A percentile compares a stretch with the other conserved stretches of the same genome.
Evolutionary conservation across 2,888 invertebrate species (phyloP).

Genomic region (Parnassius glacialis): DNA sequence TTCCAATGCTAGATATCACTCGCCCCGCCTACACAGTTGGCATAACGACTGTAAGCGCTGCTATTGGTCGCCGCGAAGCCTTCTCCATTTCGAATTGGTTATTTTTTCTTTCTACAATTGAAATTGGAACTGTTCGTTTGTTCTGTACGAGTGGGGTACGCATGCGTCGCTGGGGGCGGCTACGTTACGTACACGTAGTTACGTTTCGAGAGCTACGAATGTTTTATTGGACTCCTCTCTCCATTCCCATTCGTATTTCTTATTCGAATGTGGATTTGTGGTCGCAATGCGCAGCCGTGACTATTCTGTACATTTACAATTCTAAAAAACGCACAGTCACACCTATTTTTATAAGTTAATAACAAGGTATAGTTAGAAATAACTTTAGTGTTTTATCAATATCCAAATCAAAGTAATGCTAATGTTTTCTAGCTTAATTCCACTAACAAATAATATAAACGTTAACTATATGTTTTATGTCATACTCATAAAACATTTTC

Average conservation of each 20-base stretch:
- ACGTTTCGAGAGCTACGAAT: conserved; percentile 70
- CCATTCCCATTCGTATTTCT: conserved; percentile 72
- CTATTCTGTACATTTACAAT: conserved; percentile 24
- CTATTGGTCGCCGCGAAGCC: conserved; percentile 77
- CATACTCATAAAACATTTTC: too few relatives aligned
- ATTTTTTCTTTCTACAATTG: conserved; percentile 80
- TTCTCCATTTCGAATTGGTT: conserved; percentile 80
- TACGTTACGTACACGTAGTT: conserved; percentile 77
- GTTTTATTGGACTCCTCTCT: conserved; percentile 77
- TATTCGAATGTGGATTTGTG: conserved; percentile 68
- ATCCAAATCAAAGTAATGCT: too few relatives aligned
- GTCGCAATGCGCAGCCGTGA: conserved; percentile 63
- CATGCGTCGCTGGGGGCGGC: conserved; percentile 69
- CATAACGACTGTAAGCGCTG: conserved; percentile 78
- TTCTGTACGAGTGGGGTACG: conserved; percentile 65
- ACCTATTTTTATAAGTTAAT: too few relatives aligned
- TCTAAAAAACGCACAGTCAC: not conserved
- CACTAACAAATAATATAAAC: too few relatives aligned
- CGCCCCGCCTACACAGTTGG: conserved; percentile 79
- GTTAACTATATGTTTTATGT: too few relatives aligned
- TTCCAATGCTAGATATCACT: conserved; percentile 82
- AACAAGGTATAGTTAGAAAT: too few relatives aligned
- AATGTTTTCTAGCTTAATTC: too few relatives aligned
- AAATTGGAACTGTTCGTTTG: conserved; percentile 77
- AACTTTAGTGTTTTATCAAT: too few relatives aligned